Percentiles rank a stretch among this genome's conserved stretches.
These are phyloP conservation scores for Troilus luridus DNA, from an alignment of 2,888 invertebrate genomes.

Conservation along the genomic window DNA sequence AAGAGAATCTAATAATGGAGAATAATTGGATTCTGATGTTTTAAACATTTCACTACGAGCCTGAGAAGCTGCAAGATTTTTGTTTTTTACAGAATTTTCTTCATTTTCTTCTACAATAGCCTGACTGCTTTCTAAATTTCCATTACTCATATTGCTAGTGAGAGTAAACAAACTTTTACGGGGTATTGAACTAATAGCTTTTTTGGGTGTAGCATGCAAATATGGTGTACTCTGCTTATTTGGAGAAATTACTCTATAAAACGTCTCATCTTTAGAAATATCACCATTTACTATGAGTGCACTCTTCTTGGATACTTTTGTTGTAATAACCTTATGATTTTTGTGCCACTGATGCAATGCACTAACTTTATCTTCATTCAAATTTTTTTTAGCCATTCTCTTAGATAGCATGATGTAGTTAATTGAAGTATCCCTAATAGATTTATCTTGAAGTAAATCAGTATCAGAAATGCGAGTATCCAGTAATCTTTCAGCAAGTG, in stretches of 20 bases:
- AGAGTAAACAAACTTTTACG: constrained; percentile 53
- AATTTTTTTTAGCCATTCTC: constrained; percentile 47
- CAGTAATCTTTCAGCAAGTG: constrained; percentile 66
- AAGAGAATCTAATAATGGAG: not conserved
- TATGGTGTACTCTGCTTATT: constrained; percentile 50
- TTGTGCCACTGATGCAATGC: constrained; percentile 62
- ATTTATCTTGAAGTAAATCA: constrained; percentile 59
- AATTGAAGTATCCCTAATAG: constrained; percentile 53
- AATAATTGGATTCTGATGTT: not conserved
- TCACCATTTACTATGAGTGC: constrained; percentile 21
- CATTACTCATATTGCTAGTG: constrained; percentile 31
- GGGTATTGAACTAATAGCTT: constrained; percentile 15
- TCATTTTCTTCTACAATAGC: not conserved
- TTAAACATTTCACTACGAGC: not conserved
- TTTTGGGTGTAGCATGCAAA: constrained; percentile 32
- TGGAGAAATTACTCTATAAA: constrained; percentile 44
- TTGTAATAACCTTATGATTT: constrained; percentile 61
- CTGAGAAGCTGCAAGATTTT: not conserved
- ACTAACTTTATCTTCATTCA: constrained; percentile 59
- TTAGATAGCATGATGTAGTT: constrained; percentile 61
- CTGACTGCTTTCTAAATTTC: not conserved
- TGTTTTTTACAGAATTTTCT: not conserved
- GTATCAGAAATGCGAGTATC: constrained; percentile 63
- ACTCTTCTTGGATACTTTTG: constrained; percentile 54
- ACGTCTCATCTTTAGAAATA: constrained; percentile 49